phyloP scores from a whole-genome alignment of 2,797 vertebrate species.

The Simalia tracyae region DNA sequence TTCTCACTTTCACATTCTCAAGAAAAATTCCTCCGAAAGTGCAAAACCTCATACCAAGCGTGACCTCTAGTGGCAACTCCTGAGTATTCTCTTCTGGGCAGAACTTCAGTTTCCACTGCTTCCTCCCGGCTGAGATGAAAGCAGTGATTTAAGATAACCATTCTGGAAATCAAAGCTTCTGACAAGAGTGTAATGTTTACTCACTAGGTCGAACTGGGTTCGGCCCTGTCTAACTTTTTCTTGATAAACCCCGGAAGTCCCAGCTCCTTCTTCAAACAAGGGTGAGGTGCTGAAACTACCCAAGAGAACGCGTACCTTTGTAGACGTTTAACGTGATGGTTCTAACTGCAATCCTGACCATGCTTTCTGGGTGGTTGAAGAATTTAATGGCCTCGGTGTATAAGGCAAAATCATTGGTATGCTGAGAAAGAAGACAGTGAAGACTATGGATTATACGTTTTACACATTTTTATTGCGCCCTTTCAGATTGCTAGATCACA shows the following conservation, averaged over 20 bases:
- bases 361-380: constrained; percentile 99
- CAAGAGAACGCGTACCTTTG: constrained; percentile 85
- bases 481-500: background rate
- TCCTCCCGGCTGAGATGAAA: background rate
- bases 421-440: constrained; percentile 83
- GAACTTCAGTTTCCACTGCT: background rate
- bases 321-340: constrained; percentile 99
- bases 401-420: constrained; percentile 99
- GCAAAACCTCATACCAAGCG: background rate
- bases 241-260: background rate
- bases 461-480: constrained; percentile 39
- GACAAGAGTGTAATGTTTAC: background rate
- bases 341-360: constrained; percentile 98
- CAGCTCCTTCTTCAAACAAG: background rate
- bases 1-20: background rate
- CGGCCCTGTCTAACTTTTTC: no score
- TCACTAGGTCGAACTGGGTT: background rate
- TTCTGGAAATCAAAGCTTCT: background rate
- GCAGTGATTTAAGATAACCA: background rate
- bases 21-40: background rate
- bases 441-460: constrained; percentile 48
- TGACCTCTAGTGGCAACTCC: constrained; percentile 4
- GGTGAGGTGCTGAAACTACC: background rate
- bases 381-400: constrained; percentile 99
- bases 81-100: background rate